Percentiles rank a stretch among this genome's conserved stretches.
Evolutionary conservation across 2,113 vertebrate species (phyloP).

Genomic region (Boleophthalmus pectinirostris): DNA sequence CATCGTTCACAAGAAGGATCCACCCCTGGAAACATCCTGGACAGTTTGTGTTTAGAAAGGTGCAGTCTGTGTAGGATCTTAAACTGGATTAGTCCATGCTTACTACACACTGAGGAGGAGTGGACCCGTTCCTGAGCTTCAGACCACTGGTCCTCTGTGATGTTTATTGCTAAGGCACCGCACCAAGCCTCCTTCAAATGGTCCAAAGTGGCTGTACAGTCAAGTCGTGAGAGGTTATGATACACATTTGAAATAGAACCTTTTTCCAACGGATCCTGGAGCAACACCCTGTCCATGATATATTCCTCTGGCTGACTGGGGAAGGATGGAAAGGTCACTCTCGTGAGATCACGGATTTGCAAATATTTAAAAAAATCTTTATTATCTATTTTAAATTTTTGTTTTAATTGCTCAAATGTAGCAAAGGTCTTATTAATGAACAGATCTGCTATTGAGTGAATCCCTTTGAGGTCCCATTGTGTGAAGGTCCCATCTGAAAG

Average conservation of each 20-base stretch:
- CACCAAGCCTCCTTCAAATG: background rate
- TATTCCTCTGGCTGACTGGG: background rate
- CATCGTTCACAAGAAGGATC: too few relatives aligned
- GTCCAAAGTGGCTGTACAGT: background rate
- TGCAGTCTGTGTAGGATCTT: too few relatives aligned
- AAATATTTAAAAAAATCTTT: background rate
- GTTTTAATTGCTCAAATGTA: background rate
- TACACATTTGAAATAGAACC: background rate
- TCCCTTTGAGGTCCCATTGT: too few relatives aligned
- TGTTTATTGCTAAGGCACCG: background rate
- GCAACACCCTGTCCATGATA: background rate
- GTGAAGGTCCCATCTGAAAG: too few relatives aligned
- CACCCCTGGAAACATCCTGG: too few relatives aligned
- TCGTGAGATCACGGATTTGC: background rate
- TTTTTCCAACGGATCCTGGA: background rate
- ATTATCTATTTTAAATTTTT: background rate
- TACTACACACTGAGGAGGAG: background rate
- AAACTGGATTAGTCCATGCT: background rate
- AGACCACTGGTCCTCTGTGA: background rate
- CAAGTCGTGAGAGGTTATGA: background rate
- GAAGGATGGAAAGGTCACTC: background rate
- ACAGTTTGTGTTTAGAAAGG: too few relatives aligned
- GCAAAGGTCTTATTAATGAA: too few relatives aligned
- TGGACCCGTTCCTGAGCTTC: background rate
- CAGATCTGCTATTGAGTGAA: too few relatives aligned